Base-by-base conservation (phyloP, 2,113 vertebrate species). In the Ceratotherium simum region DNA sequence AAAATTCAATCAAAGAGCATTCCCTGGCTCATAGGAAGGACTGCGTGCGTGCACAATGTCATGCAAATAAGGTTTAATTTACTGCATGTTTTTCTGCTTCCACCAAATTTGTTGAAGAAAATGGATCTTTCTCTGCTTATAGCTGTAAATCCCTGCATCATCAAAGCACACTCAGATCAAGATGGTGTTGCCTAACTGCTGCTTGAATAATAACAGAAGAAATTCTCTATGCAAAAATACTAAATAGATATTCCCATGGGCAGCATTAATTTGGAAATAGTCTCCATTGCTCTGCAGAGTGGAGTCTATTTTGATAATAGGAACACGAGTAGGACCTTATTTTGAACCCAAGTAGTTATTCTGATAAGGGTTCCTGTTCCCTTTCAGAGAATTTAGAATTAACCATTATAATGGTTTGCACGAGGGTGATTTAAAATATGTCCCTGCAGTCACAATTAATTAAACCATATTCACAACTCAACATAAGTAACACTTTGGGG, bases 41-140 rank as follows among this genome's bases (percentile, higher is more conserved):
- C 91, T 83, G 54, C 1, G 1, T 42, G 20, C 3, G 0, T 69
- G 90, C 73, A 2, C 70, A 46, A n/a, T 84, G 62, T n/a, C n/a
- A 33, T 1, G 92, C 91, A 93, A 95, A 96, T 93, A 65, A 95
- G 42, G 62, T 81, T 97, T 96, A 81, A 70, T 64, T 83, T 96
- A 95, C 96, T 90, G 42, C 84, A 48, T 97, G 97, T 97, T 97
- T 95, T 79, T 92, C 85, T 97, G 93, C 96, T 97, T 93, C 62
- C 84, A 95, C 93, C 79, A 95, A 91, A 97, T 95, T 54, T 94
- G 79, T 85, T 83, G 72, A 95, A 90, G 90, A 91, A 96, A 95
- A 79, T 92, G 48, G 18, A 27, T 42, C 58, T 51, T 96, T 90
- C 69, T 95, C 48, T 90, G 56, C 94, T 94, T 79, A 31, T 54